These are phyloP conservation scores for Mesochorus sp. DNA, from an alignment of 2,888 invertebrate species.

Conservation along the genomic window DNA sequence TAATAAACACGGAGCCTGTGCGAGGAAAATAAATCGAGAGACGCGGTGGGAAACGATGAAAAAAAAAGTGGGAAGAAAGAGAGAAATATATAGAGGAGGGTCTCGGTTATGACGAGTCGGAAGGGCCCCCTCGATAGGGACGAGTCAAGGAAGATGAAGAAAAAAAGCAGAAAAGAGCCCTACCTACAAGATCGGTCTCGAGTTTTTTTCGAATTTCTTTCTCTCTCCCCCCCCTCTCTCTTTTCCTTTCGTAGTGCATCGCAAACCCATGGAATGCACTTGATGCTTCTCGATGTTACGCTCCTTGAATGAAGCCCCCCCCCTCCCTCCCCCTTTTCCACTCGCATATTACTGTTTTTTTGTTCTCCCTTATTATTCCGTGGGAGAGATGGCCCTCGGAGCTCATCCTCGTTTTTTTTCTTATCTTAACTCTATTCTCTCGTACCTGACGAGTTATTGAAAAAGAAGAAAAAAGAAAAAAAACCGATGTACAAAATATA, in stretches of 20 bases:
- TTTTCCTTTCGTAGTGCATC: slow-evolving; percentile 2
- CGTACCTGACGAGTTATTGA: not conserved
- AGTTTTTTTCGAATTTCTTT: not conserved
- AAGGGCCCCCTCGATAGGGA: not conserved
- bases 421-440: not conserved
- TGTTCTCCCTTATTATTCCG: slow-evolving; percentile 13
- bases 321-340: not conserved
- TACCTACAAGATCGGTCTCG: too few relatives aligned
- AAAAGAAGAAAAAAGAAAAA: too few relatives aligned
- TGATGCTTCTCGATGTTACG: slow-evolving; percentile 40
- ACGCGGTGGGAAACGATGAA: slow-evolving; percentile 13
- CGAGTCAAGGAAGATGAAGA: not conserved
- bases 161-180: slow-evolving; percentile 1
- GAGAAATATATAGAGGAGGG: not conserved
- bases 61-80: not conserved
- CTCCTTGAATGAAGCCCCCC: slow-evolving; percentile 10
- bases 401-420: not conserved
- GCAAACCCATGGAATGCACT: slow-evolving; percentile 27
- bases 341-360: not conserved
- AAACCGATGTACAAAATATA: too few relatives aligned
- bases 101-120: not conserved
- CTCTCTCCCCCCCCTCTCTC: not conserved
- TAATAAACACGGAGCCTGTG: not conserved
- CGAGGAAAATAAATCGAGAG: slow-evolving; percentile 1
- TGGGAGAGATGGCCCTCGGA: not conserved